Evolutionary conservation across 1,140 invertebrate species (phyloP).

Genomic region (Rhopalosiphum padi): DNA sequence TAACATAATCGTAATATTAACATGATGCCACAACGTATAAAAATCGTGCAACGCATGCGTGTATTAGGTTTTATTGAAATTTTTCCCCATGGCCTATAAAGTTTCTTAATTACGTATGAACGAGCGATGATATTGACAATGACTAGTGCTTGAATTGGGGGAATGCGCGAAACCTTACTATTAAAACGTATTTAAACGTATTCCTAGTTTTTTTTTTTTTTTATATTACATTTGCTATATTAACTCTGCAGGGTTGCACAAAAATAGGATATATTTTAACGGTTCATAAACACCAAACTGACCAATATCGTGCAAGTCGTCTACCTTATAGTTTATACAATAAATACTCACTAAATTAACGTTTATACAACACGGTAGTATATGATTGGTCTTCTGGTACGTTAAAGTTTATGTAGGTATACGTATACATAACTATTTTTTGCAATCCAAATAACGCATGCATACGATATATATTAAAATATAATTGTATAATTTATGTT

Average conservation of each 20-base stretch:
- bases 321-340: background rate
- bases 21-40: background rate
- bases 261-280: background rate
- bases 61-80: background rate
- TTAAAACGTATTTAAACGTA: background rate
- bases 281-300: background rate
- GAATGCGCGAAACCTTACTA: background rate
- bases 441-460: background rate
- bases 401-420: background rate
- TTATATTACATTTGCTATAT: background rate
- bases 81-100: background rate
- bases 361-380: background rate
- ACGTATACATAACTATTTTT: background rate
- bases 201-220: background rate
- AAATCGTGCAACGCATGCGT: background rate
- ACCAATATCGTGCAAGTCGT: background rate
- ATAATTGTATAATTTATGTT: background rate
- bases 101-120: background rate
- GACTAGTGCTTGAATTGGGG: background rate
- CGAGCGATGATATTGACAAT: background rate
- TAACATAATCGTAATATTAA: background rate
- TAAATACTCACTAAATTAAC: background rate
- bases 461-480: background rate
- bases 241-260: background rate
- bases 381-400: background rate